These are phyloP conservation scores for Etheostoma perlongum DNA, from an alignment of 2,797 vertebrate genomes.

Conservation along the genomic window DNA sequence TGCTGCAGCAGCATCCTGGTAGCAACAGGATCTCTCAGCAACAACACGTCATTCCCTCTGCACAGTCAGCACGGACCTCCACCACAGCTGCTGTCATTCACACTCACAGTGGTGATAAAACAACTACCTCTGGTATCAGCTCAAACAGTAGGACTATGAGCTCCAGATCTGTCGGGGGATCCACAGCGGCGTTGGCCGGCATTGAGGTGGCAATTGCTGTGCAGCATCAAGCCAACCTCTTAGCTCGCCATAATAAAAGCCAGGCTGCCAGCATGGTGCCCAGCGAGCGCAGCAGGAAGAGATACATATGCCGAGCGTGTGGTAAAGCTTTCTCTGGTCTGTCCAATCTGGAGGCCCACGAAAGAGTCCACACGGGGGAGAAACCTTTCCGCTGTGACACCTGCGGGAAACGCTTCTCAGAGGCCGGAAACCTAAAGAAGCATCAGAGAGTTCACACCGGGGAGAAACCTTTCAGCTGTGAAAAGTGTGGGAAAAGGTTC, in stretches of 20 bases:
- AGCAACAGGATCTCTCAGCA: constrained; percentile 20
- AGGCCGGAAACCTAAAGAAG: constrained; percentile 85
- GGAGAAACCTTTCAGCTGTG: constrained; percentile 83
- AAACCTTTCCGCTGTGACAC: constrained; percentile 80
- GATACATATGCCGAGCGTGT: constrained; percentile 76
- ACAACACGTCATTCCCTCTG: not conserved
- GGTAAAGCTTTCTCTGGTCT: constrained; percentile 82
- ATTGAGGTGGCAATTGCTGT: constrained; percentile 35
- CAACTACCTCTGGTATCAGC: constrained; percentile 11
- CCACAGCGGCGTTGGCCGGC: constrained; percentile 33
- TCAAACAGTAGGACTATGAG: constrained; percentile 30
- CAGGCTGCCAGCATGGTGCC: accelerated
- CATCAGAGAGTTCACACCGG: constrained; percentile 85
- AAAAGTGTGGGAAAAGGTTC: constrained; percentile 81
- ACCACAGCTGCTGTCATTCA: not conserved
- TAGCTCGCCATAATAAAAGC: constrained; percentile 19
- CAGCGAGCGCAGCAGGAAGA: constrained; percentile 65
- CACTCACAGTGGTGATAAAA: not conserved
- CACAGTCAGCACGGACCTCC: constrained; percentile 1
- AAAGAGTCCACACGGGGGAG: constrained; percentile 83
- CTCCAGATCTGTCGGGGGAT: constrained; percentile 26
- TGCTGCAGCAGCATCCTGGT: constrained; percentile 16
- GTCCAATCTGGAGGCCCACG: constrained; percentile 82
- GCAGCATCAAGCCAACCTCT: constrained; percentile 35
- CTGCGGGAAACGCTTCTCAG: constrained; percentile 82